These are phyloP conservation scores for Sinotaia quadrata DNA, from an alignment of 2,888 invertebrate species.

Conservation along the genomic window DNA sequence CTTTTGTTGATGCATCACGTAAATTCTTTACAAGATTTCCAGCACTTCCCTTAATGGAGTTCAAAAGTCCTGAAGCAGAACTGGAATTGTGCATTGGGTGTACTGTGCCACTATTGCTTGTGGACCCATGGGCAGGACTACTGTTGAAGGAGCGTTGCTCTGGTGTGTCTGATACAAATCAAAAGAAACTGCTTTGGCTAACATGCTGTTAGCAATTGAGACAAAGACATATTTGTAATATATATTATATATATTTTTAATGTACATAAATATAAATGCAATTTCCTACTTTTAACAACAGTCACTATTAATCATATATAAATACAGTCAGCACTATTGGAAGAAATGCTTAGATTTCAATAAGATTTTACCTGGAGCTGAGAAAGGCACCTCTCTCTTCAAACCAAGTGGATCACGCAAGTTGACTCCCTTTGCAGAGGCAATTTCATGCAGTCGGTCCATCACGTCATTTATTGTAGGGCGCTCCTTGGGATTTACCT, in stretches of 20 bases:
- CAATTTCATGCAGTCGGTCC: slow-evolving; percentile 89
- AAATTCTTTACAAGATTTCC: slow-evolving; percentile 93
- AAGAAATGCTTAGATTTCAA: no score
- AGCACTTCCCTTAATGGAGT: slow-evolving; percentile 91
- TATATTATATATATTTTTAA: no score
- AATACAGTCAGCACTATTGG: no score
- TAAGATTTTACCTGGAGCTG: slow-evolving; percentile 32
- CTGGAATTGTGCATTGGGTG: slow-evolving; percentile 26
- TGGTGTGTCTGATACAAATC: slow-evolving; percentile 37
- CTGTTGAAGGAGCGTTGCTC: slow-evolving; percentile 29
- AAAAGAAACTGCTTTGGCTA: no score
- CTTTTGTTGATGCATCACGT: slow-evolving; percentile 95
- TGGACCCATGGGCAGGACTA: slow-evolving; percentile 23
- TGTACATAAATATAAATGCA: no score
- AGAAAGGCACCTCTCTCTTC: slow-evolving; percentile 20
- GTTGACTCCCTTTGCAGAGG: slow-evolving; percentile 87
- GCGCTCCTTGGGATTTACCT: slow-evolving; percentile 84
- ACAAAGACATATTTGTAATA: no score
- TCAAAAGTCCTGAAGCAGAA: slow-evolving; percentile 74
- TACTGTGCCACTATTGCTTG: slow-evolving; percentile 1
- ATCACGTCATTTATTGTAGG: slow-evolving; percentile 85
- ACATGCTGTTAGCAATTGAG: no score
- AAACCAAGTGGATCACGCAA: slow-evolving; percentile 79
- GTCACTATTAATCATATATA: no score
- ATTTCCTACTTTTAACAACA: no score